phyloP scores from a whole-genome alignment of 2,113 vertebrate species.

The Struthio camelus region DNA sequence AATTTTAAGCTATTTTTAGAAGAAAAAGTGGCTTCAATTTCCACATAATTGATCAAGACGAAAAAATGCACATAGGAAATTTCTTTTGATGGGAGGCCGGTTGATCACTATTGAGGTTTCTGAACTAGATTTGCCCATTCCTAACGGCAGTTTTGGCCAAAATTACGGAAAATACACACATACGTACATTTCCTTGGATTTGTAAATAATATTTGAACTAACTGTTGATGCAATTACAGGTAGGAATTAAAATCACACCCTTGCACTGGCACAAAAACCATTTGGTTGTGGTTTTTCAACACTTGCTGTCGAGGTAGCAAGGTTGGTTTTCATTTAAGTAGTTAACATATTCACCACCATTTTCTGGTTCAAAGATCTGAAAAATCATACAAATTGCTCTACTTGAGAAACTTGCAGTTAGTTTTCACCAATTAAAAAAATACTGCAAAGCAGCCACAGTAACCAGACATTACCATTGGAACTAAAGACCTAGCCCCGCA shows the following conservation, averaged over 20 bases:
- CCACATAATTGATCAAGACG: not conserved
- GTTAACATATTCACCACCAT: not conserved
- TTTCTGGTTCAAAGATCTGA: not conserved
- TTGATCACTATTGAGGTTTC: not conserved
- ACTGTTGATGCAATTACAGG: not conserved
- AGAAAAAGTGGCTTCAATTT: not conserved
- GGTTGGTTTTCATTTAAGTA: not conserved
- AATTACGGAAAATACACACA: not conserved
- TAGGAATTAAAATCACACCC: not conserved
- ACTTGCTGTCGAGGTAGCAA: not conserved
- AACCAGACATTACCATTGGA: not conserved
- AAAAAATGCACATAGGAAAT: not conserved
- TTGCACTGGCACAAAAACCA: not conserved
- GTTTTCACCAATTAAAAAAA: not conserved
- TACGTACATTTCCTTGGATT: not conserved
- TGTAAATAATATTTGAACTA: not conserved
- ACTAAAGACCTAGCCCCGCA: not conserved
- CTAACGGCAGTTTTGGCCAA: not conserved
- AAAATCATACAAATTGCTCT: not conserved
- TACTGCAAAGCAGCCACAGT: not conserved
- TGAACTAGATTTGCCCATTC: not conserved
- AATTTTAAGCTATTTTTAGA: accelerated
- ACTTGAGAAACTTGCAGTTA: not conserved
- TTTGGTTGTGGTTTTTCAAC: not conserved
- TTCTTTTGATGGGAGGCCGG: not conserved